Conservation (phyloP, 2,113 vertebrate species). For the Varanus salvator region DNA sequence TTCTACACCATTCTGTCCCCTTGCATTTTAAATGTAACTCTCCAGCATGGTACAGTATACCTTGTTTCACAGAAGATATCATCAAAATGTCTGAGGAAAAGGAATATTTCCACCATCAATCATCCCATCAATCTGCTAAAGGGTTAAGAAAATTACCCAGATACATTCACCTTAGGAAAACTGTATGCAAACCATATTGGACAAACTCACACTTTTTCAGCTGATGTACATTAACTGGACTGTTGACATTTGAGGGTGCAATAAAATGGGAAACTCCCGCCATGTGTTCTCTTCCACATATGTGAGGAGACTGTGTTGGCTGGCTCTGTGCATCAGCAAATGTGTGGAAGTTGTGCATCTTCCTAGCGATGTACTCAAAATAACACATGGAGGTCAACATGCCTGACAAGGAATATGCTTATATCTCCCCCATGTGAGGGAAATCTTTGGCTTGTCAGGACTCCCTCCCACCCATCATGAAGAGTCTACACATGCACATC, state of each 20-base stretch:
- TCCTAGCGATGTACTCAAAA: neutral
- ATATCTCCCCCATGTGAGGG: neutral
- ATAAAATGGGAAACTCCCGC: neutral
- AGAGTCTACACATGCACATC: neutral
- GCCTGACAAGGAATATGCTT: neutral
- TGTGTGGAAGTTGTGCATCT: neutral
- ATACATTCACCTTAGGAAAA: neutral
- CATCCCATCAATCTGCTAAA: neutral
- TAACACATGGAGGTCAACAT: neutral
- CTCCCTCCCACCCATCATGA: neutral
- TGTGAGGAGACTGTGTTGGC: neutral
- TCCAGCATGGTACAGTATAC: neutral
- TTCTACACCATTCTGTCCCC: neutral
- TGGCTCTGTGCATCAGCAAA: neutral
- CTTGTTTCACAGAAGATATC: neutral
- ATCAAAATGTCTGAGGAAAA: neutral
- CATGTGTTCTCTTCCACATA: neutral
- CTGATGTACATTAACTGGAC: neutral
- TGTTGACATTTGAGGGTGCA: neutral
- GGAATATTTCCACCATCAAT: neutral
- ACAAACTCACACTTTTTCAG: neutral
- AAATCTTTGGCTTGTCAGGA: neutral
- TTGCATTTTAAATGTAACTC: neutral
- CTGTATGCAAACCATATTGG: too few relatives aligned
- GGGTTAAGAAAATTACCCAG: neutral